Evolutionary conservation across 2,888 invertebrate species (phyloP).

Genomic region (Spisula subtruncata): DNA sequence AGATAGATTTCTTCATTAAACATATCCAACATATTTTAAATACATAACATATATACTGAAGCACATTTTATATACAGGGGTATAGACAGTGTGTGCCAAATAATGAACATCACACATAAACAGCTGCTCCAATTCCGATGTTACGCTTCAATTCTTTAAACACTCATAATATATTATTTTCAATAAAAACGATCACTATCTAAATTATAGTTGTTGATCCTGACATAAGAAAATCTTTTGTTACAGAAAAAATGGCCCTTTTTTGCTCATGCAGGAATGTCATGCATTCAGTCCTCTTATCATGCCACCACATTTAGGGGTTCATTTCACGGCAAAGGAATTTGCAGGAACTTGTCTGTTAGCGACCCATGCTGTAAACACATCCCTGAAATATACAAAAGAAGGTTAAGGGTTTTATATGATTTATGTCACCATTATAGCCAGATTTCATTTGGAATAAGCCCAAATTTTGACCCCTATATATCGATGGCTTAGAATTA

Average conservation of each 20-base stretch:
- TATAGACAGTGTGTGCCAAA: neutral
- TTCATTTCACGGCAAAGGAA: slow-evolving; percentile 78
- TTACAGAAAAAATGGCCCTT: neutral
- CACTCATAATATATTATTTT: neutral
- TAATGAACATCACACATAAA: neutral
- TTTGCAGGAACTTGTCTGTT: slow-evolving; percentile 90
- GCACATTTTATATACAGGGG: neutral
- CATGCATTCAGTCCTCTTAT: neutral
- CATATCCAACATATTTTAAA: no score
- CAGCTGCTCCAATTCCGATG: neutral
- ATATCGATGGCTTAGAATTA: no score
- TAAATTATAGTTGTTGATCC: neutral
- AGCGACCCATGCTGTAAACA: slow-evolving; percentile 96
- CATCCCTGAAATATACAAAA: slow-evolving; percentile 91
- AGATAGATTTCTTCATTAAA: no score
- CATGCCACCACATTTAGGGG: neutral
- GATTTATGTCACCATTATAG: no score
- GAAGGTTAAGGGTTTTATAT: no score
- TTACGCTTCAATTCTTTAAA: neutral
- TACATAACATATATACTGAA: neutral
- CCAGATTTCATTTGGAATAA: no score
- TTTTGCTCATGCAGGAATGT: slow-evolving; percentile 20
- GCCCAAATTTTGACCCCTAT: no score
- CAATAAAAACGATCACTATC: slow-evolving; percentile 10
- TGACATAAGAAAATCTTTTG: neutral